Base-by-base conservation (phyloP, 2,113 vertebrate genomes). In the Scophthalmus maximus region DNA sequence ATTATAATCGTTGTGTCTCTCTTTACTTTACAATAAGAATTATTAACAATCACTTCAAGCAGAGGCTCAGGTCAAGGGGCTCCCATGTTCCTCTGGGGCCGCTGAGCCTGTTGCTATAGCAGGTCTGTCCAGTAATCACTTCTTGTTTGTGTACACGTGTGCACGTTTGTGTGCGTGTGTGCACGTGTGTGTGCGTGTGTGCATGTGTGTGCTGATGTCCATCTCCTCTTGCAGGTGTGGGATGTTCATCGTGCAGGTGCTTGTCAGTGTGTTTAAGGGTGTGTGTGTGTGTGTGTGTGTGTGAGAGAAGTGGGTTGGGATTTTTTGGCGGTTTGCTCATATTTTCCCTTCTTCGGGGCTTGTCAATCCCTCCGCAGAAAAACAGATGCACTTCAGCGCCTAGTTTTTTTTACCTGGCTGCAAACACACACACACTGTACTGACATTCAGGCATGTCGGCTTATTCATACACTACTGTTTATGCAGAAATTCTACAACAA, bases 331-430 rank as follows among this genome's bases (percentile, higher is more conserved):
- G 59, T 85, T 50, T 55, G 73, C 74, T 87, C 73, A 84, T 71
- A 81, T 82, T 89, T 88, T 79, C 84, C 85, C 42, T 50, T 81
- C 83, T 86, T 59, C 63, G 61, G 74, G 77, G 76, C 73, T 61
- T 1, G 3, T 51, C 38, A 5, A 42, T 82, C 52, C 63, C 79
- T 66, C 69, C 40, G n/a, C 74, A 64, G 42, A 38, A 15, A 44
- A 73, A 76, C 27, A 70, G 38, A 72, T 38, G 25, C 68, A 18
- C 53, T 73, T 73, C 46, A 73, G 55, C 42, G 1, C 49, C 46
- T 74, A 73, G 74, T 63, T 71, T 79, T 64, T 63, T 71, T 79
- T 64, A 69, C 72, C 70, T 73, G 69, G 9, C 63, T 76, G 49
- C 50, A 68, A 64, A 68, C 62, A 56, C 26, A 29, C 70, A 57